phyloP scores from a whole-genome alignment of 2,888 invertebrate genomes.

The Oscheius sp. region DNA sequence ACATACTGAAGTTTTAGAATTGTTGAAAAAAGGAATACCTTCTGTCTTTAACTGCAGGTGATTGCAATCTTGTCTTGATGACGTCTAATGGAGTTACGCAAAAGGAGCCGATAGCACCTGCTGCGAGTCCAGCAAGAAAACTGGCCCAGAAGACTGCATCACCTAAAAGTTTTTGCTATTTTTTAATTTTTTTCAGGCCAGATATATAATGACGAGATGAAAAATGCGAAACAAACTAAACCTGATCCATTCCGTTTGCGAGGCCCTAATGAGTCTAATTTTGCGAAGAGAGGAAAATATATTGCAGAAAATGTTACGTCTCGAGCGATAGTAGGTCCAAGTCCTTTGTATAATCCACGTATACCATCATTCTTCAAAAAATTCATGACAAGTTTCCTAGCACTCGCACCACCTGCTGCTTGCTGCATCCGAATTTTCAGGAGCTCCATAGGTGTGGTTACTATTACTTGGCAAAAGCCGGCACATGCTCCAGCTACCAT shows the following conservation, averaged over 20 bases:
- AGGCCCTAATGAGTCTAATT: slow-evolving; percentile 81
- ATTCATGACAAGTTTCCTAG: slow-evolving; percentile 25
- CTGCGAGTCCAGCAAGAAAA: slow-evolving; percentile 77
- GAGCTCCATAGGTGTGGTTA: slow-evolving; percentile 98
- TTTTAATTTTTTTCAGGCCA: too few relatives aligned
- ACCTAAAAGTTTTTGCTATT: slow-evolving; percentile 58
- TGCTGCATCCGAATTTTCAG: slow-evolving; percentile 95
- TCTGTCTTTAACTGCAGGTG: slow-evolving; percentile 77
- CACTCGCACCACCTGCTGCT: slow-evolving; percentile 39
- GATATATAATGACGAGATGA: neutral
- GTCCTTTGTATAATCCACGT: slow-evolving; percentile 89
- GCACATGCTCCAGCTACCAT: slow-evolving; percentile 93
- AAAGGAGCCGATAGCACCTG: slow-evolving; percentile 89
- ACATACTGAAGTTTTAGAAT: slow-evolving; percentile 35
- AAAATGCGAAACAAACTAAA: slow-evolving; percentile 78
- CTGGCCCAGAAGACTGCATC: slow-evolving; percentile 85
- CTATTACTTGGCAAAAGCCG: slow-evolving; percentile 92
- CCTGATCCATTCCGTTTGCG: slow-evolving; percentile 78
- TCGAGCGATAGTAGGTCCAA: slow-evolving; percentile 86
- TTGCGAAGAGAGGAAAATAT: slow-evolving; percentile 96
- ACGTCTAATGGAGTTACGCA: slow-evolving; percentile 96
- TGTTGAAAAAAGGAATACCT: slow-evolving; percentile 26
- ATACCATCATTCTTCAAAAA: slow-evolving; percentile 87
- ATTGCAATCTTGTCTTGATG: slow-evolving; percentile 94
- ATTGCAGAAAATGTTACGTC: slow-evolving; percentile 76